A percentile compares a stretch with the other conserved stretches of the same genome.
These are phyloP conservation scores for Setophaga kirtlandii DNA, from an alignment of 2,113 vertebrate genomes.

Conservation along the genomic window DNA sequence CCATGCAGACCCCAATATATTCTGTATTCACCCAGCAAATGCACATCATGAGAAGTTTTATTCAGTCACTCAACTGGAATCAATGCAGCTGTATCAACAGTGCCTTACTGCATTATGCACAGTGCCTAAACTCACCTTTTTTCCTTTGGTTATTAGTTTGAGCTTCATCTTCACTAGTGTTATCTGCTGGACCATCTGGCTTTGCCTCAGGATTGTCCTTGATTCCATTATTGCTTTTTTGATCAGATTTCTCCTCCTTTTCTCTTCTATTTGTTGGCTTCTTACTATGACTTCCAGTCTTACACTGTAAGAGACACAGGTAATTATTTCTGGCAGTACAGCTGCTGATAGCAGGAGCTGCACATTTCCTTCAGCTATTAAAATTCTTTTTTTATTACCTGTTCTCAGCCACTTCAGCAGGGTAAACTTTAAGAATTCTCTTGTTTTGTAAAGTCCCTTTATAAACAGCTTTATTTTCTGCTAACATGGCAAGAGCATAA, in stretches of 20 bases:
- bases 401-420: background rate
- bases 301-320: slow-evolving; percentile 76
- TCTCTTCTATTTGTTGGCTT: slow-evolving; percentile 80
- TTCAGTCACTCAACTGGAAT: background rate
- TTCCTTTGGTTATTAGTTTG: slow-evolving; percentile 82
- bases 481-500: background rate
- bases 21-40: background rate
- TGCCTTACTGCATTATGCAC: background rate
- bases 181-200: slow-evolving; percentile 70
- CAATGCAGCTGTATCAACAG: background rate
- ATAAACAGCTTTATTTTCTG: background rate
- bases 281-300: slow-evolving; percentile 79
- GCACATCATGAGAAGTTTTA: background rate
- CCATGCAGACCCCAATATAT: background rate
- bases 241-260: slow-evolving; percentile 82
- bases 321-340: slow-evolving; percentile 29
- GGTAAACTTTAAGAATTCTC: background rate
- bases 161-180: slow-evolving; percentile 75
- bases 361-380: background rate
- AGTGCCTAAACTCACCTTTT: slow-evolving; percentile 76
- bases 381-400: background rate
- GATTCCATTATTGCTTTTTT: slow-evolving; percentile 82
- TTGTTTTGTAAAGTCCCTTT: background rate
- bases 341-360: background rate
- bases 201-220: slow-evolving; percentile 86